Conservation (phyloP, 2,113 vertebrate species). For the Rhegmatorhina hoffmannsi region DNA sequence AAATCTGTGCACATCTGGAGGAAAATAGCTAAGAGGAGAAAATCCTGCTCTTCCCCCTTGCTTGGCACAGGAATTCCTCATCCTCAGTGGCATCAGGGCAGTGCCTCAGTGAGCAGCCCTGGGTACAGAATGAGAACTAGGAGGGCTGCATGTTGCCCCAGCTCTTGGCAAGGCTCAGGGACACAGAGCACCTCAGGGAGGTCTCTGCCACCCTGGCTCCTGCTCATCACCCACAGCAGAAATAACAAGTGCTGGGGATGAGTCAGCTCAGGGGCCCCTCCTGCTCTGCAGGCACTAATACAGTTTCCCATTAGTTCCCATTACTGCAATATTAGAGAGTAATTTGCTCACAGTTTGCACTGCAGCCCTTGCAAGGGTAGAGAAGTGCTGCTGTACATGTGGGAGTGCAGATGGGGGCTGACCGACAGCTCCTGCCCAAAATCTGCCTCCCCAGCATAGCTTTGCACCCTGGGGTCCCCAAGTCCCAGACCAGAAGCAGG, state of each 20-base stretch:
- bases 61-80: not conserved
- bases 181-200: not conserved
- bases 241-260: slow-evolving; percentile 13
- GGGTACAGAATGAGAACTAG: not conserved
- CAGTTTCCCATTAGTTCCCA: not conserved
- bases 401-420: fast-evolving
- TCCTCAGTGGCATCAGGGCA: not conserved
- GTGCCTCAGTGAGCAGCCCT: not conserved
- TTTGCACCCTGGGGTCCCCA: fast-evolving
- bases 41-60: not conserved
- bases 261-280: slow-evolving; percentile 13
- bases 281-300: slow-evolving; percentile 33
- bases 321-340: not conserved
- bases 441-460: not conserved
- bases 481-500: not conserved
- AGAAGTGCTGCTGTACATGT: fast-evolving
- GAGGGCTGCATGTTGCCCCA: fast-evolving
- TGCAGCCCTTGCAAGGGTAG: not conserved
- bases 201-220: not conserved
- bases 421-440: fast-evolving
- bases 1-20: slow-evolving; percentile 5
- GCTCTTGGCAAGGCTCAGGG: not conserved
- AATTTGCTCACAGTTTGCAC: slow-evolving; percentile 1
- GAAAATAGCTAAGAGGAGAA: not conserved
- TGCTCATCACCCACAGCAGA: not conserved